phyloP scores from a whole-genome alignment of 2,888 invertebrate species.

The Cybosia mesomella region DNA sequence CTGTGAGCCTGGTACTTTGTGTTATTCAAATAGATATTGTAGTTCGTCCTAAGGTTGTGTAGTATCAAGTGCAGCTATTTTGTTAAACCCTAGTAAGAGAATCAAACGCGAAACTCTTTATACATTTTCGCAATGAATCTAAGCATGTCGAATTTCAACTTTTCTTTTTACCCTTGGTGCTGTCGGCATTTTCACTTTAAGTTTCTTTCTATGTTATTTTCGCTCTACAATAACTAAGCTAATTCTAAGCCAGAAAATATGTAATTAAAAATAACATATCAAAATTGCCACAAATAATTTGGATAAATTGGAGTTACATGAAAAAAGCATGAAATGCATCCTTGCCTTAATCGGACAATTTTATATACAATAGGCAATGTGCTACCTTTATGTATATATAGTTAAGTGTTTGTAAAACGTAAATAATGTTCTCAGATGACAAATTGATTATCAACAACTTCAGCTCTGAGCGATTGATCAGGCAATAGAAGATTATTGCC shows the following conservation, averaged over 20 bases:
- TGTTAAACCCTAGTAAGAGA: not conserved
- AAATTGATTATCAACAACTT: no score
- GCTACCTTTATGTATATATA: constrained; percentile 53
- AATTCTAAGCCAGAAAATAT: constrained; percentile 10
- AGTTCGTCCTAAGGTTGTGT: no score
- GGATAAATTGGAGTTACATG: constrained; percentile 35
- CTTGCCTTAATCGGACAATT: constrained; percentile 63
- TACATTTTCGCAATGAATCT: not conserved
- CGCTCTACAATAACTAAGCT: constrained; percentile 9
- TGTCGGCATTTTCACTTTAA: constrained; percentile 54
- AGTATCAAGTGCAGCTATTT: not conserved
- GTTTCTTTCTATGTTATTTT: constrained; percentile 18
- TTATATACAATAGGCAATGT: constrained; percentile 32
- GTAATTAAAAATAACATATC: constrained; percentile 38
- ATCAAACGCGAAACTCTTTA: no score
- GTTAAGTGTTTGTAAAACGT: constrained; percentile 22
- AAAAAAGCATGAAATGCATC: constrained; percentile 72
- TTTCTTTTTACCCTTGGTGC: constrained; percentile 52
- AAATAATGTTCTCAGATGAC: not conserved
- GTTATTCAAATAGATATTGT: no score
- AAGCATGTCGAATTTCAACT: not conserved
- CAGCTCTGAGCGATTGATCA: no score
- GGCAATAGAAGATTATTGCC: no score
- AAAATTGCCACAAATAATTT: constrained; percentile 36
- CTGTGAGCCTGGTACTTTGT: no score